These are phyloP conservation scores for Trichopria drosophilae DNA, from an alignment of 2,888 invertebrate genomes.

Conservation along the genomic window DNA sequence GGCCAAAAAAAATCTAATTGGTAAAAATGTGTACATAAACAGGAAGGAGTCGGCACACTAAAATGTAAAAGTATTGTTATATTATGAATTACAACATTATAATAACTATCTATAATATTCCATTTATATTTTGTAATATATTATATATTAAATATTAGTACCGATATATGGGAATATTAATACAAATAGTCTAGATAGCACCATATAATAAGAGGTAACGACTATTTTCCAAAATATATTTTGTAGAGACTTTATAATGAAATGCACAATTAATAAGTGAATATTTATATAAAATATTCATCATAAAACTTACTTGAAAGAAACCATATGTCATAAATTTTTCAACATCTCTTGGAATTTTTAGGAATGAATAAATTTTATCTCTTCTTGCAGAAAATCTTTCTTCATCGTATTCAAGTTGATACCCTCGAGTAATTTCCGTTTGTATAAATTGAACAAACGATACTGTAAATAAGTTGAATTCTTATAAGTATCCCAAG, in stretches of 20 bases:
- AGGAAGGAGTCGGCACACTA: conserved; percentile 94
- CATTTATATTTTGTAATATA: not conserved
- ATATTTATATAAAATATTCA: too few species aligned
- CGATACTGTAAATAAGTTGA: conserved; percentile 45
- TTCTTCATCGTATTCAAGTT: conserved; percentile 92
- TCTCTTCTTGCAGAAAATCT: conserved; percentile 91
- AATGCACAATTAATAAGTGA: conserved; percentile 8
- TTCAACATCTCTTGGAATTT: conserved; percentile 89
- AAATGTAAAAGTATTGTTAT: conserved; percentile 53
- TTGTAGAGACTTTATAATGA: too few species aligned
- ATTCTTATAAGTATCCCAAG: too few species aligned
- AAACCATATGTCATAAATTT: conserved; percentile 93
- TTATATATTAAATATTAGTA: too few species aligned
- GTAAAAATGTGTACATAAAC: conserved; percentile 96
- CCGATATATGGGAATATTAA: too few species aligned
- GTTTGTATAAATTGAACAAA: conserved; percentile 71
- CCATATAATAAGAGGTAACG: too few species aligned
- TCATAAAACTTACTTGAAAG: conserved; percentile 68
- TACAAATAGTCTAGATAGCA: too few species aligned
- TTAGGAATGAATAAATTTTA: conserved; percentile 95
- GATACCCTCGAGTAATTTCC: conserved; percentile 90
- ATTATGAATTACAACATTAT: too few species aligned
- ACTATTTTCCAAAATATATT: too few species aligned
- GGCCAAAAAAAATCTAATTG: conserved; percentile 86
- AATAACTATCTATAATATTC: too few species aligned